These are phyloP conservation scores for Orchesella flavescens DNA, from an alignment of 2,888 invertebrate genomes.

Conservation along the genomic window DNA sequence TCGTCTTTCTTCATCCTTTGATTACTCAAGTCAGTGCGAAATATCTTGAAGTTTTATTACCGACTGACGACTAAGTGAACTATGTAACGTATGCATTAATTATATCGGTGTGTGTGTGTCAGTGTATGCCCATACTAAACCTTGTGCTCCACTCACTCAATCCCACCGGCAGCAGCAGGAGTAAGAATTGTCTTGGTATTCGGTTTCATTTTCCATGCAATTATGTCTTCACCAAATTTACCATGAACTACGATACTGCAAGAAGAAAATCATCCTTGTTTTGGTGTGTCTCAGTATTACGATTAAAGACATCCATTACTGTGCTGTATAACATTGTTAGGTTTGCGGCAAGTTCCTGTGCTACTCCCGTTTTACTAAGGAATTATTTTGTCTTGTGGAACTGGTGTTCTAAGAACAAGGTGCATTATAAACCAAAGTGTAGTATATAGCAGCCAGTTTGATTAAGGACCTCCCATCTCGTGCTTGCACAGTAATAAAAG, in stretches of 20 bases:
- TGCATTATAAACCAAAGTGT: neutral
- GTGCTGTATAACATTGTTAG: no score
- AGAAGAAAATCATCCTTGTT: neutral
- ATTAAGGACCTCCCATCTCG: constrained; percentile 21
- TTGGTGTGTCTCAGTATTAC: neutral
- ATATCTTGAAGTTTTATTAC: constrained; percentile 26
- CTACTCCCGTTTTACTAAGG: neutral
- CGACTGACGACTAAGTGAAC: neutral
- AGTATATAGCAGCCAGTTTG: neutral
- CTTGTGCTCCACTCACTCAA: neutral
- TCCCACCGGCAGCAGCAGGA: neutral
- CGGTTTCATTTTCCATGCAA: constrained; percentile 5
- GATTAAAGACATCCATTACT: no score
- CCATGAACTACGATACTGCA: neutral
- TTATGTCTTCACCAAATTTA: constrained; percentile 17
- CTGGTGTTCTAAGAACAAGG: neutral
- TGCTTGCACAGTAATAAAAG: constrained; percentile 12
- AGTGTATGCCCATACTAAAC: no score
- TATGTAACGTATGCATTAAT: constrained; percentile 11
- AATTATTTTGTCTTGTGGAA: neutral
- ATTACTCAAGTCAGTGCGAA: constrained; percentile 15
- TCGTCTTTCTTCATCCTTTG: constrained; percentile 48
- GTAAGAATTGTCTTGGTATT: neutral
- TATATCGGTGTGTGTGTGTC: no score
- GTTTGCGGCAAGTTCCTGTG: no score